Evolutionary conservation across 1,140 invertebrate species (phyloP).

Genomic region (Sarcophaga bullata): DNA sequence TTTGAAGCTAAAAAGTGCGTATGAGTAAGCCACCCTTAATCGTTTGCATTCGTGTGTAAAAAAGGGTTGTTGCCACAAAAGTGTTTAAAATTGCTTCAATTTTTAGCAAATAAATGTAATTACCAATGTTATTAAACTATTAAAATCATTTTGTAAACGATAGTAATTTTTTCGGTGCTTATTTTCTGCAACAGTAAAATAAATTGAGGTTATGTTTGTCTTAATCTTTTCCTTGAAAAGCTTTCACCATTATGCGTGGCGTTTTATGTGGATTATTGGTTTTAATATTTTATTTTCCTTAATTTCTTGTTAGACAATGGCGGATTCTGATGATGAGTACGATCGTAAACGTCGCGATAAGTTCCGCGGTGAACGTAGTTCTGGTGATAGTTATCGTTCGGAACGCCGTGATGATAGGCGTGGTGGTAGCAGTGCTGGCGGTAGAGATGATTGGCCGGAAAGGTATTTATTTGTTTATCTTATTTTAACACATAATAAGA

Average conservation of each 20-base stretch:
- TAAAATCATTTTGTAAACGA: not conserved
- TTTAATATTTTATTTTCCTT: not conserved
- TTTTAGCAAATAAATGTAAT: not conserved
- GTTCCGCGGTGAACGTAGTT: slow-evolving; percentile 85
- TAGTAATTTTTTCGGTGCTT: not conserved
- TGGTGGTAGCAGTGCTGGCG: slow-evolving; percentile 49
- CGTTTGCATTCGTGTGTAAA: not conserved
- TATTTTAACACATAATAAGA: not conserved
- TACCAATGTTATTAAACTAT: not conserved
- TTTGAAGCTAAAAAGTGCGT: too few relatives aligned
- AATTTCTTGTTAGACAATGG: slow-evolving; percentile 70
- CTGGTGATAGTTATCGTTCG: slow-evolving; percentile 80
- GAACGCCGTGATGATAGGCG: slow-evolving; percentile 76
- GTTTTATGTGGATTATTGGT: not conserved
- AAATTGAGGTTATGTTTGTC: slow-evolving; percentile 33
- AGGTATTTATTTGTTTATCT: slow-evolving; percentile 61
- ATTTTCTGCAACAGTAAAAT: not conserved
- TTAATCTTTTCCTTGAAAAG: not conserved
- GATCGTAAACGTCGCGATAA: slow-evolving; percentile 89
- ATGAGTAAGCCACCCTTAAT: not conserved
- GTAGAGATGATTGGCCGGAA: slow-evolving; percentile 81
- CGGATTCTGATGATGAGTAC: slow-evolving; percentile 91
- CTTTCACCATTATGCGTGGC: slow-evolving; percentile 32
- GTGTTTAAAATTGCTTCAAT: not conserved
- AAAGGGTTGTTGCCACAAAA: too few relatives aligned